Evolutionary conservation across 2,888 invertebrate species (phyloP), one percentile per base, ranked within the genome.

Genomic region (Heliconius sara): DNA sequence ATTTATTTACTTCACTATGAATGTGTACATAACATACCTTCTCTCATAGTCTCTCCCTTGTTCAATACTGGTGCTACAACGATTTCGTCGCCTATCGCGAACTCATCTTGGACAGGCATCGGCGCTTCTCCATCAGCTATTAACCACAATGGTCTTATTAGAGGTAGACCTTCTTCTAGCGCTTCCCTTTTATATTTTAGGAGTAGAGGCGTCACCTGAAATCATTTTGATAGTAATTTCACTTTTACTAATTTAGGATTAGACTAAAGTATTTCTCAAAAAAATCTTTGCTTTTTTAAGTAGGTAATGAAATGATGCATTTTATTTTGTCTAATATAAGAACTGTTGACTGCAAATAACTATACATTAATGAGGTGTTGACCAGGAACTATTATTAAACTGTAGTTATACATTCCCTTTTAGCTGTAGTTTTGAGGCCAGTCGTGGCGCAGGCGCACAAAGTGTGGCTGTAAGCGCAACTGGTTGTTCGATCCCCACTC

Each of bases 101-200:
- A 99, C 91, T 99, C 98, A 88, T 98, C 98, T 34, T 96, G 96
- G 0, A 98, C 97, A 0, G 96, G 95, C 82, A 97, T 96, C 76
- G 98, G 97, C 0, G 97, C 96, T 92, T 98, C 98, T 0, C 96
- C 96, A 0, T 97, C 97, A 81, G 98, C 97, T 81, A 98, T 92
- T 97, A 98, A 97, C 99, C 99, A 99, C 77, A 99, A 94, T 0
- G 99, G 99, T 2, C 99, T 95, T 71, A 99, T 97, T 80, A 99
- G 95, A 0, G 99, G 98, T 77, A 97, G 88, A 0, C 99, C 99
- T 27, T 97, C 97, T 85, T 98, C 97, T 83, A 98, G 91, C 0
- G 98, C 97, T 81, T 97, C 97, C 30, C 97, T 96, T 4, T 97
- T 96, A 89, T 97, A 97, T 85, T 97, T 97, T 84, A 97, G 96